Evolutionary conservation across 2,797 vertebrate genomes (phyloP).

Genomic region (Calcarius lapponicus): DNA sequence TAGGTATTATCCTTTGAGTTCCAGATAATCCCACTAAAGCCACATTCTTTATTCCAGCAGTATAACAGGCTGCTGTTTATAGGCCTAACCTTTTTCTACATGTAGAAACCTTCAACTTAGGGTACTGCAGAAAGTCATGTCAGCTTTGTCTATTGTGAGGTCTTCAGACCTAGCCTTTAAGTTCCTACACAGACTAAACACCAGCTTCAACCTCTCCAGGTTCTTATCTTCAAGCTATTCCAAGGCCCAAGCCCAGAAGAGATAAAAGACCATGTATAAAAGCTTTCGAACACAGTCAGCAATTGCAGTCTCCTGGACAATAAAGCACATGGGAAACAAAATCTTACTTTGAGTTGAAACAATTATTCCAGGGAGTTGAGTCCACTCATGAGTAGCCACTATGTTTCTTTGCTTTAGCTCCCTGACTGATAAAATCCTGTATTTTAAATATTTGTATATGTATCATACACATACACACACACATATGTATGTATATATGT

Average conservation of each 20-base stretch:
- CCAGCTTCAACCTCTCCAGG: not conserved
- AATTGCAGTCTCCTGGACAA: not conserved
- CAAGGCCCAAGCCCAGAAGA: not conserved
- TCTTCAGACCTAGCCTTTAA: not conserved
- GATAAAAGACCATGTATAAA: not conserved
- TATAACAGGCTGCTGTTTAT: not conserved
- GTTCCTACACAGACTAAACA: not conserved
- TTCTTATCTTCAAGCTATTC: not conserved
- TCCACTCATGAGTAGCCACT: not conserved
- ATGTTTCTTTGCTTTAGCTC: not conserved
- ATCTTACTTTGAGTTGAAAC: not conserved
- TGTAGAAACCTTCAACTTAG: not conserved
- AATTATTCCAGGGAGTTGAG: not conserved
- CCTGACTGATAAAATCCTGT: not conserved
- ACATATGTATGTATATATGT: rapidly evolving
- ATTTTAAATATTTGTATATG: not conserved
- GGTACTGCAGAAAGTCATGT: not conserved
- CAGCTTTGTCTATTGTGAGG: not conserved
- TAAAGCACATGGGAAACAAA: not conserved
- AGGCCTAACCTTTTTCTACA: not conserved
- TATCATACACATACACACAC: rapidly evolving
- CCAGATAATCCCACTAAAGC: not conserved
- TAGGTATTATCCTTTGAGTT: not conserved
- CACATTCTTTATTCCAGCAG: not conserved
- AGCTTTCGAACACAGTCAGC: not conserved